Conservation (phyloP, 2,797 vertebrate genomes). For the Melanotaenia pygmaea region DNA sequence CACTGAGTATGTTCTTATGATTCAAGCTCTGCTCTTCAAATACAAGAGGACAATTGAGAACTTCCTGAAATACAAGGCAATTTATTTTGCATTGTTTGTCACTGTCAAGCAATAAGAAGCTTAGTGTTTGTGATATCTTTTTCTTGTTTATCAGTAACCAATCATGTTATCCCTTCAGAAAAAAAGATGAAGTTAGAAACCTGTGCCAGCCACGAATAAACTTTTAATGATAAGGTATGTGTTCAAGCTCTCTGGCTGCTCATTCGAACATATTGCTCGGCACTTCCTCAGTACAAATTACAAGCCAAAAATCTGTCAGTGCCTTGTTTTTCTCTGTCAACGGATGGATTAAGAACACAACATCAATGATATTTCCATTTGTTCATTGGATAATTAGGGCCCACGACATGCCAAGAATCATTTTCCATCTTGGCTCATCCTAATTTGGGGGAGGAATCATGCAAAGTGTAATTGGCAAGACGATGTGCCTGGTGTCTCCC, state of each 20-base stretch:
- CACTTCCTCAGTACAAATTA: conserved; percentile 28
- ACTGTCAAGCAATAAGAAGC: conserved; percentile 14
- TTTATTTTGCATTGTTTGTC: conserved; percentile 49
- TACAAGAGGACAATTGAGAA: conserved; percentile 53
- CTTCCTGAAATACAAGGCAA: conserved; percentile 43
- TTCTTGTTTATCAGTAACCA: conserved; percentile 28
- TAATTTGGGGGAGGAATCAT: conserved; percentile 86
- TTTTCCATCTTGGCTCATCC: conserved; percentile 85
- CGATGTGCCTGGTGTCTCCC: conserved; percentile 80
- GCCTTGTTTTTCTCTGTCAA: conserved; percentile 76
- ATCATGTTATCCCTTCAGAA: conserved; percentile 29
- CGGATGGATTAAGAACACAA: conserved; percentile 80
- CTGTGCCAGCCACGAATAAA: conserved; percentile 27
- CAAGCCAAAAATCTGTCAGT: conserved; percentile 75
- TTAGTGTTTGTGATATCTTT: conserved; percentile 29
- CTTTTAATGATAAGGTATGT: conserved; percentile 57
- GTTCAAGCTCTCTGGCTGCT: conserved; percentile 36
- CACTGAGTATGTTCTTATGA: conserved; percentile 54
- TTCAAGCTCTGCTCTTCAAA: conserved; percentile 67
- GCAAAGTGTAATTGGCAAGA: conserved; percentile 86
- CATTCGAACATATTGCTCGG: conserved; percentile 48
- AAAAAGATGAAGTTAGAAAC: conserved; percentile 29
- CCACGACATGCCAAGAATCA: conserved; percentile 85
- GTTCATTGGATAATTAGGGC: conserved; percentile 84
- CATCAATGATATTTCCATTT: conserved; percentile 84